These are phyloP conservation scores for Cranoglanis bouderius DNA, from an alignment of 2,113 vertebrate genomes.

Conservation along the genomic window DNA sequence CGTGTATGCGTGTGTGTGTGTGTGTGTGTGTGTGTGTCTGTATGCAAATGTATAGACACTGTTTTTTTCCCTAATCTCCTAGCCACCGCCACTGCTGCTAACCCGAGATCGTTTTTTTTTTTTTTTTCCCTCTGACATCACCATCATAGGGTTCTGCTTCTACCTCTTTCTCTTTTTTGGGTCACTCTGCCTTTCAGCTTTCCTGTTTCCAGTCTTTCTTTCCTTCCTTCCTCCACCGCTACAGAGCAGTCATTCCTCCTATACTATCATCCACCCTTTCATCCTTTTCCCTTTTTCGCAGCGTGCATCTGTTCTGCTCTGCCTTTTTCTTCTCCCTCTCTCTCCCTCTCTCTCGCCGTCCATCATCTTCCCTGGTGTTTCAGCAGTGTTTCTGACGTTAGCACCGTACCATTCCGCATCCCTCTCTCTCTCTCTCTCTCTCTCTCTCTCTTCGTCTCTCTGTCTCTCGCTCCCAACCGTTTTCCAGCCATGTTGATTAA, in stretches of 20 bases:
- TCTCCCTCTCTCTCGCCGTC: neutral
- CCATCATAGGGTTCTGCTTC: conserved; percentile 46
- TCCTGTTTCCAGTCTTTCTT: neutral
- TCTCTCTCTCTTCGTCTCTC: conserved; percentile 59
- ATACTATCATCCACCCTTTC: neutral
- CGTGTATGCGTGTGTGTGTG: conserved; percentile 9
- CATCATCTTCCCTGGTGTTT: conserved; percentile 19
- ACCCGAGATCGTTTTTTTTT: neutral
- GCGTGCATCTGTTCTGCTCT: neutral
- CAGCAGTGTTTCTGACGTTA: neutral
- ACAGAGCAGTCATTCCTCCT: neutral
- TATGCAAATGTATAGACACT: conserved; percentile 25
- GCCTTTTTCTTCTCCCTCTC: neutral
- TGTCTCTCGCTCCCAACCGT: conserved; percentile 56
- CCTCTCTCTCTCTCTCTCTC: conserved; percentile 62
- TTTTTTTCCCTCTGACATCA: conserved; percentile 43
- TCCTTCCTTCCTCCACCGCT: neutral
- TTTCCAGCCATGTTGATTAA: conserved; percentile 71
- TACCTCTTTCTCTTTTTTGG: neutral
- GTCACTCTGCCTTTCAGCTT: neutral
- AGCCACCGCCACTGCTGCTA: conserved; percentile 1
- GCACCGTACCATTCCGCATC: conserved; percentile 4
- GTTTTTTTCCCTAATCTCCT: neutral
- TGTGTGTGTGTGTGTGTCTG: conserved; percentile 8
- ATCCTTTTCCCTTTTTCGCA: neutral